These are phyloP conservation scores for Anthoscopus minutus DNA, from an alignment of 2,113 vertebrate genomes.

Conservation along the genomic window DNA sequence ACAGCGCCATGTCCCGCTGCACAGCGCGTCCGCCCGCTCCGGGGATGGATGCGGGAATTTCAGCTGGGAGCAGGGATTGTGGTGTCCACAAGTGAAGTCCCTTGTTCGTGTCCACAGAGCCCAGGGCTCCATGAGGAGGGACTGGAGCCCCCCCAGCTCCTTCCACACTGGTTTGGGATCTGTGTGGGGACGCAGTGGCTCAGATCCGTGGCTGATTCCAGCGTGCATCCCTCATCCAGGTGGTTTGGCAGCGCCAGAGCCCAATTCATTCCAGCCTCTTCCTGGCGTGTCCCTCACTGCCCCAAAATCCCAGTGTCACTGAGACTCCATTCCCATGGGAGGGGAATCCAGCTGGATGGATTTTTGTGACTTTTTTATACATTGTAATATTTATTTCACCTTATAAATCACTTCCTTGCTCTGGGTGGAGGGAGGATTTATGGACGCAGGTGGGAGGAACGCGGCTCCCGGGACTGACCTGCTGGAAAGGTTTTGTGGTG, in stretches of 20 bases:
- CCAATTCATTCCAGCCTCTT: rapidly evolving
- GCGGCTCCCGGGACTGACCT: neutral
- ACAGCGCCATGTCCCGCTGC: rapidly evolving
- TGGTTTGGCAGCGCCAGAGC: neutral
- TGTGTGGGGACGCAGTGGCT: rapidly evolving
- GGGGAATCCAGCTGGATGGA: neutral
- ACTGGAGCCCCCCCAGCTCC: neutral
- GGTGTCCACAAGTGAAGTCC: rapidly evolving
- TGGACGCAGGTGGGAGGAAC: conserved; percentile 15
- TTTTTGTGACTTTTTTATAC: neutral
- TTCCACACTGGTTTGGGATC: neutral
- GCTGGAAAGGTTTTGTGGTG: conserved; percentile 7
- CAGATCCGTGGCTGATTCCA: neutral
- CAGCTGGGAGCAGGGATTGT: neutral
- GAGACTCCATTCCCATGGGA: rapidly evolving
- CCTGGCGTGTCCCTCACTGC: rapidly evolving
- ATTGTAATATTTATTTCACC: neutral
- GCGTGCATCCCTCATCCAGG: neutral
- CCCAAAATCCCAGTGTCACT: neutral
- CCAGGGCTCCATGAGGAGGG: rapidly evolving
- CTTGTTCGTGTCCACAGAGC: rapidly evolving
- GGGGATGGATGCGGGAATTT: rapidly evolving
- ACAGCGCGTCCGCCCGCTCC: rapidly evolving
- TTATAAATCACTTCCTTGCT: neutral
- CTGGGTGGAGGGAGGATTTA: conserved; percentile 13